phyloP scores from a whole-genome alignment of 2,888 invertebrate genomes.

The Lasius platythorax region DNA sequence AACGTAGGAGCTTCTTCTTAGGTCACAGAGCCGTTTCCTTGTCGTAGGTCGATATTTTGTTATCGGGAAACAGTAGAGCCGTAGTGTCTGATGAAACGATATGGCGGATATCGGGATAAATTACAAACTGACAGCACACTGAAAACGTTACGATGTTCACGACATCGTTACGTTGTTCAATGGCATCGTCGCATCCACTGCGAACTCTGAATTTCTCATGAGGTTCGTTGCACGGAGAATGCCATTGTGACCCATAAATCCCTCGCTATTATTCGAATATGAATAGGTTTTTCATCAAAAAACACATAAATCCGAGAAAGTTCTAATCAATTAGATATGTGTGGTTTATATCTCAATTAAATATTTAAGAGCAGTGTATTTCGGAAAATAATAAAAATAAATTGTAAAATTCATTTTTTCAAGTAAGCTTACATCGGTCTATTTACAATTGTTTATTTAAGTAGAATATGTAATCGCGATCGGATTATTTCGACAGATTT shows the following conservation, averaged over 20 bases:
- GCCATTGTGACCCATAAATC: conserved; percentile 10
- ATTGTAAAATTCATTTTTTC: neutral
- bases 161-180: conserved; percentile 28
- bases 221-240: conserved; percentile 12
- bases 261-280: conserved; percentile 3
- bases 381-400: neutral
- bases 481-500: neutral
- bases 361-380: neutral
- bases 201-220: conserved; percentile 37
- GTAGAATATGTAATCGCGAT: neutral
- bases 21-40: conserved; percentile 4
- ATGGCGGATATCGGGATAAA: conserved; percentile 67
- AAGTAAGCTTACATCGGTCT: neutral
- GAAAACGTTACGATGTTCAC: conserved; percentile 49
- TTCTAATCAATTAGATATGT: neutral
- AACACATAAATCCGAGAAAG: conserved; percentile 20
- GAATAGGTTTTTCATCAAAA: neutral
- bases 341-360: neutral
- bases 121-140: conserved; percentile 61
- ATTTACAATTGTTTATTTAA: conserved; percentile 5
- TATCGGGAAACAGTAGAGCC: conserved; percentile 65
- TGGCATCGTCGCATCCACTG: neutral
- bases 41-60: conserved; percentile 68
- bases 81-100: conserved; percentile 67
- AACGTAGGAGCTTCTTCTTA: conserved; percentile 39